phyloP scores from a whole-genome alignment of 2,888 invertebrate genomes.

The Drosophila barbarae region DNA sequence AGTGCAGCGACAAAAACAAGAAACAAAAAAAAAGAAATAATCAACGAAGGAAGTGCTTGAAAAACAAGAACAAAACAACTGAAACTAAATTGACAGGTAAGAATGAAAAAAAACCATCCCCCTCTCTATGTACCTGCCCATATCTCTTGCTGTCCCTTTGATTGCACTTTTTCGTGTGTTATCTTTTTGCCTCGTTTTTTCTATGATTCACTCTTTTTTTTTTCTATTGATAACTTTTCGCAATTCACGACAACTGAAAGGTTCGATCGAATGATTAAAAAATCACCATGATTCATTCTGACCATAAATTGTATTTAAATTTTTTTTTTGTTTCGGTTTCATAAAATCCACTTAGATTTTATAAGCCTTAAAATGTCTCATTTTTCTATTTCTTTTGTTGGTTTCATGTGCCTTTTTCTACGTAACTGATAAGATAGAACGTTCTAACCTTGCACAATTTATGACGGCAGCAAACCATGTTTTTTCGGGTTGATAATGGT shows the following conservation, averaged over 20 bases:
- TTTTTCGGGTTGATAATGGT: constrained; percentile 28
- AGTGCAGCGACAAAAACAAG: constrained; percentile 43
- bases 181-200: constrained; percentile 1
- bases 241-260: constrained; percentile 24
- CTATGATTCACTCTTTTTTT: constrained; percentile 17
- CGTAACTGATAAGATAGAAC: constrained; percentile 62
- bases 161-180: constrained; percentile 11
- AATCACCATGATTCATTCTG: constrained; percentile 23
- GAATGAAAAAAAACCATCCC: constrained; percentile 28
- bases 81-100: constrained; percentile 56
- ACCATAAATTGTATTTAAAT: constrained; percentile 28
- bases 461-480: constrained; percentile 38
- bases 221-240: constrained; percentile 6
- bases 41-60: constrained; percentile 31
- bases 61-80: constrained; percentile 36
- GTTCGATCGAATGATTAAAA: constrained; percentile 8
- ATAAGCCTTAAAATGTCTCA: constrained; percentile 17
- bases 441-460: constrained; percentile 62
- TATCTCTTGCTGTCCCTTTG: constrained; percentile 1
- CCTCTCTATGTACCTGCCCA: background rate
- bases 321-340: background rate
- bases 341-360: constrained; percentile 8
- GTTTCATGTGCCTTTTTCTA: constrained; percentile 27
- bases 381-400: constrained; percentile 1
- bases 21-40: constrained; percentile 39